Conservation (phyloP, 2,113 vertebrate genomes). For the Paralichthys olivaceus region DNA sequence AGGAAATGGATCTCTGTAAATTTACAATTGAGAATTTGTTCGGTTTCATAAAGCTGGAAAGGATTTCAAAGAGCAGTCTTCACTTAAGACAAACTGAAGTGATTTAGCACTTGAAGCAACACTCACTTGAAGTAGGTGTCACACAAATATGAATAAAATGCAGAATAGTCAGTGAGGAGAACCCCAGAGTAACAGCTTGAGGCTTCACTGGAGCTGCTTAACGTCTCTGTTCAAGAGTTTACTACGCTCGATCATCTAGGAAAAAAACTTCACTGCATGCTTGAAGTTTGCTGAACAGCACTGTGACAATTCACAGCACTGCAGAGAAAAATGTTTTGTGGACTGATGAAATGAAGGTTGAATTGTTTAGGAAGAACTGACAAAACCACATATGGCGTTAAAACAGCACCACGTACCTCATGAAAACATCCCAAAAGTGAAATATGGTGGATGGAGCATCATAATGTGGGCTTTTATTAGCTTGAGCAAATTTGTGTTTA, state of each 20-base stretch:
- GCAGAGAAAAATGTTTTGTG: neutral
- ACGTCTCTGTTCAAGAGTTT: neutral
- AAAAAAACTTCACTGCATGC: no score
- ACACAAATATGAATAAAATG: neutral
- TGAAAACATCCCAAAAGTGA: no score
- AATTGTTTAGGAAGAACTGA: neutral
- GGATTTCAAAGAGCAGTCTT: neutral
- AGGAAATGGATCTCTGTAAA: neutral
- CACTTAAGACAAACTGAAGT: neutral
- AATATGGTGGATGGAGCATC: no score
- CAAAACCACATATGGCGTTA: no score
- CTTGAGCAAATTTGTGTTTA: neutral
- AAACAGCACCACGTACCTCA: no score
- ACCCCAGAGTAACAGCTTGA: neutral
- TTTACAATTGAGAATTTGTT: neutral
- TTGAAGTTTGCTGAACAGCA: neutral
- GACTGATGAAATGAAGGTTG: neutral
- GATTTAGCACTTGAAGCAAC: neutral
- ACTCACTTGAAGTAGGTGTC: neutral
- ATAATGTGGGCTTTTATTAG: no score
- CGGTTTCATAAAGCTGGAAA: neutral
- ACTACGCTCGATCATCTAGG: no score
- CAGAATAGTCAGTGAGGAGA: neutral
- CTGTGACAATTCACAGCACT: neutral
- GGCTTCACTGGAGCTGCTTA: neutral